phyloP scores from a whole-genome alignment of 2,888 invertebrate genomes.

The Luffia ferchaultella region DNA sequence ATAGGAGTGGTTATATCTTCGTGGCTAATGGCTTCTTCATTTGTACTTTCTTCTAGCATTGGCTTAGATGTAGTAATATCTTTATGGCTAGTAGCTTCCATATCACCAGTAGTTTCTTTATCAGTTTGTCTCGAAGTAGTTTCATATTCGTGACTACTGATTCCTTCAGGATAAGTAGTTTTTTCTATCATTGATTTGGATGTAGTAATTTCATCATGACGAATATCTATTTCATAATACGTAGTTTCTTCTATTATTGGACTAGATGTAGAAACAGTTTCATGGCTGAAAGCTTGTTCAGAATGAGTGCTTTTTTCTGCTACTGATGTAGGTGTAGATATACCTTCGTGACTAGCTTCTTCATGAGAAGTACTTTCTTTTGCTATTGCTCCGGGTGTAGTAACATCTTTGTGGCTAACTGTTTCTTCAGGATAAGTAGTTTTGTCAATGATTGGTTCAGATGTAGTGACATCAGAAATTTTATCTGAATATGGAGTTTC shows the following conservation, averaged over 20 bases:
- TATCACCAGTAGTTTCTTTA: constrained; percentile 19
- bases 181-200: constrained; percentile 18
- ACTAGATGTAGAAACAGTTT: no score
- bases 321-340: neutral
- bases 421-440: constrained; percentile 16
- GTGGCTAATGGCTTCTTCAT: no score
- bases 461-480: constrained; percentile 11
- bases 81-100: constrained; percentile 17
- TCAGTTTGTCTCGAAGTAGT: no score
- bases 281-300: no score
- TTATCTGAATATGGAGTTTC: constrained; percentile 12
- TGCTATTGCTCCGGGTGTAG: no score
- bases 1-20: no score
- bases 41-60: no score
- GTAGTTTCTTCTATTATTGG: no score
- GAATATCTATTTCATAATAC: no score
- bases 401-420: constrained; percentile 16
- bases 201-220: constrained; percentile 12
- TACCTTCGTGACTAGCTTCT: neutral
- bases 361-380: neutral
- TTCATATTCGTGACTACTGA: no score
- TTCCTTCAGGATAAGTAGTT: neutral
- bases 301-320: neutral
- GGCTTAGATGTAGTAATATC: no score
- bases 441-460: constrained; percentile 18